Conservation (phyloP, 1,140 invertebrate genomes). For the Maniola jurtina region DNA sequence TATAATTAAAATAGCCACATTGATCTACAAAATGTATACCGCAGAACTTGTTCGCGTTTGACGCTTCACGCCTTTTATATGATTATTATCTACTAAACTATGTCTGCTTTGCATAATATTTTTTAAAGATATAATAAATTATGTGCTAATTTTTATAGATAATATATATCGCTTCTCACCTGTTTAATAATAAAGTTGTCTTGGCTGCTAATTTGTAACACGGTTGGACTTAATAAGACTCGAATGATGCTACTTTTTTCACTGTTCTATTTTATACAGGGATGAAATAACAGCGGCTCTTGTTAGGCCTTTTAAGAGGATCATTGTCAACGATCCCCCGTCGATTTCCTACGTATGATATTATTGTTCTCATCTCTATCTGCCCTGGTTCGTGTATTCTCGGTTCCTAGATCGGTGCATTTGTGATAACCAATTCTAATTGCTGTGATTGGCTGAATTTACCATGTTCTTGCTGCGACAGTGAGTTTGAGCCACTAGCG, state of each 20-base stretch:
- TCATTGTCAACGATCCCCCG: too few species aligned
- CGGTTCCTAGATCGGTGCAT: too few species aligned
- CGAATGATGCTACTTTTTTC: constrained; percentile 3
- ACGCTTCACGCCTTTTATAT: background rate
- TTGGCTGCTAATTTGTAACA: background rate
- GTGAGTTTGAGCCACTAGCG: too few species aligned
- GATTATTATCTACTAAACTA: constrained; percentile 1
- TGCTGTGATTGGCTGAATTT: too few species aligned
- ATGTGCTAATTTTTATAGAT: background rate
- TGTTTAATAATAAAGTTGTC: background rate
- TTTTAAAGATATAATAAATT: background rate
- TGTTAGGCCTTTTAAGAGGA: constrained; percentile 4
- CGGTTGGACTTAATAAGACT: background rate
- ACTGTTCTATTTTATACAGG: background rate
- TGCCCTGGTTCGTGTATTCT: too few species aligned
- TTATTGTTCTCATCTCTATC: too few species aligned
- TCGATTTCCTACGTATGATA: too few species aligned
- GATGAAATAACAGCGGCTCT: background rate
- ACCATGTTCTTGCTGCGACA: too few species aligned
- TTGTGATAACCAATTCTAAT: too few species aligned
- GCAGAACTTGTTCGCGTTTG: background rate
- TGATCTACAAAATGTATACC: background rate
- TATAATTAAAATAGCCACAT: background rate
- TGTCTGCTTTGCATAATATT: background rate
- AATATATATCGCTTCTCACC: background rate